These are phyloP conservation scores for Phallusia fumigata DNA, from an alignment of 23 tunicate species.

Conservation along the genomic window DNA sequence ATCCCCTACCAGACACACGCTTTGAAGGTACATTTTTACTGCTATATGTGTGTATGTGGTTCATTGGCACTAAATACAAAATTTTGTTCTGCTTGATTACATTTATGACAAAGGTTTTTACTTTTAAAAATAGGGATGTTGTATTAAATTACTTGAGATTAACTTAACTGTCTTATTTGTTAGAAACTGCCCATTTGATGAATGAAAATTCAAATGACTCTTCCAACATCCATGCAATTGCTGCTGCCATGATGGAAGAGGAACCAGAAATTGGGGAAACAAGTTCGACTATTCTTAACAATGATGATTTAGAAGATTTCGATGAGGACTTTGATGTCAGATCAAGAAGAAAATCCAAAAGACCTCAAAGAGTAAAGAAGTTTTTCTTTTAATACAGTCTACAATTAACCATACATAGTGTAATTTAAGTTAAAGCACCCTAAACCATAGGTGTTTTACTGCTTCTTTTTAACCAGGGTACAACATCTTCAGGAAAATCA, in stretches of 20 bases:
- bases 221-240: slow-evolving; percentile 30
- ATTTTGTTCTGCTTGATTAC: too few species aligned
- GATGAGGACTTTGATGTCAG: slow-evolving; percentile 77
- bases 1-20: slow-evolving; percentile 39
- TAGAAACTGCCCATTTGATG: slow-evolving; percentile 51
- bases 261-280: slow-evolving; percentile 34
- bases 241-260: slow-evolving; percentile 42
- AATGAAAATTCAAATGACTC: slow-evolving; percentile 94
- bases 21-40: too few species aligned
- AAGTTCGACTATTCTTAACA: slow-evolving; percentile 22
- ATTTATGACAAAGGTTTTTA: too few species aligned
- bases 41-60: too few species aligned
- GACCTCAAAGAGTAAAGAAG: slow-evolving; percentile 4
- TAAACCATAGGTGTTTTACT: too few species aligned
- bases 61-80: too few species aligned
- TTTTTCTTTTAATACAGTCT: background rate
- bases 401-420: too few species aligned
- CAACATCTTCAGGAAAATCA: background rate
- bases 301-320: slow-evolving; percentile 44
- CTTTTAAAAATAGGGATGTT: too few species aligned
- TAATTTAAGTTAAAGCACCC: too few species aligned
- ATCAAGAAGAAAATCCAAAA: slow-evolving; percentile 38
- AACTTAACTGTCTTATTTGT: background rate
- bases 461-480: background rate
- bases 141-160: background rate